phyloP scores from a whole-genome alignment of 2,113 vertebrate species.

The Nettapus auritus region DNA sequence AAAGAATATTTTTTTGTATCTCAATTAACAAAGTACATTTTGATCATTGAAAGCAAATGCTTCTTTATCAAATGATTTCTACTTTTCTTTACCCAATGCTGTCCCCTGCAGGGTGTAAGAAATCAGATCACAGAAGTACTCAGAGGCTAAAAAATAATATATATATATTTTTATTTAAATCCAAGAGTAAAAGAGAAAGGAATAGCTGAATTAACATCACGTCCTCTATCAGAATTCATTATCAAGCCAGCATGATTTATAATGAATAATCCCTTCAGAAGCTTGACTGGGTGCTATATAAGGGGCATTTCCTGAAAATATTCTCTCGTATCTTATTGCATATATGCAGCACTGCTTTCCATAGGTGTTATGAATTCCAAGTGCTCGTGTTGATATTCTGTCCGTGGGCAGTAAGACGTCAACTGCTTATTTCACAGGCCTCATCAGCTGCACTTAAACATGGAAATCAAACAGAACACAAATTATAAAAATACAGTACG shows the following conservation, averaged over 20 bases:
- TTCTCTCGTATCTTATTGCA: background rate
- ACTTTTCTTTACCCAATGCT: conserved; percentile 84
- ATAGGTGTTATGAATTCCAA: background rate
- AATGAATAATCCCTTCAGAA: background rate
- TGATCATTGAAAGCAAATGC: conserved; percentile 81
- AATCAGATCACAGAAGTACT: conserved; percentile 72
- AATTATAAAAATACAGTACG: background rate
- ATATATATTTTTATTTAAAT: background rate
- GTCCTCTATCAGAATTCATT: conserved; percentile 21
- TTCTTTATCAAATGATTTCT: conserved; percentile 75
- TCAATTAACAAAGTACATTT: conserved; percentile 79
- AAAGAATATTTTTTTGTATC: conserved; percentile 49
- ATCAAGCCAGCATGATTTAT: background rate
- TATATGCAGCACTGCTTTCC: background rate
- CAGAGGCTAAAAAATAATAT: background rate
- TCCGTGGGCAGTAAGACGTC: background rate
- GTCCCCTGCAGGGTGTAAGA: conserved; percentile 85
- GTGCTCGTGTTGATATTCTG: conserved; percentile 11
- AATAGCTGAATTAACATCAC: conserved; percentile 10
- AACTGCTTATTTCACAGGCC: background rate
- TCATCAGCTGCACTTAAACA: background rate
- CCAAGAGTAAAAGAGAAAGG: background rate
- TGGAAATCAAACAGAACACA: conserved; percentile 17
- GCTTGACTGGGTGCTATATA: background rate
- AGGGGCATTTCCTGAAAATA: conserved; percentile 1